Evolutionary conservation across 2,888 invertebrate species (phyloP), one percentile per base, ranked within the genome.

Genomic region (Deilephila porcellus): DNA sequence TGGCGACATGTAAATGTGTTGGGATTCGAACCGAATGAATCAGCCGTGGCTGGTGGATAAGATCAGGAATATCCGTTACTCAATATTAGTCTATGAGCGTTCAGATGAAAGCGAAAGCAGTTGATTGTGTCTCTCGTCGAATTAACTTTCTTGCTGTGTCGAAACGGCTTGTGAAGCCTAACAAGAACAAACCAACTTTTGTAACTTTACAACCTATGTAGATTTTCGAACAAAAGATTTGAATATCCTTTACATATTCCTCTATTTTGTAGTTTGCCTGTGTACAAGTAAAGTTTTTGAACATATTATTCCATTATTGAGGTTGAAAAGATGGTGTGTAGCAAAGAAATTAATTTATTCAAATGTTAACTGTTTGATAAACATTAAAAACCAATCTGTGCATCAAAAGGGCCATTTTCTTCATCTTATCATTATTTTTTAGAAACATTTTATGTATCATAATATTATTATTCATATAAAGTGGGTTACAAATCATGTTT

Each of bases 21-120:
- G 45, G 19, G 71, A 59, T 37, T 71, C 63, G 53, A 71, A 34
- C 34, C 19, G 25, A 37, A 71, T 71, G 71, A 71, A 63, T 72
- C 63, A 72, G 70, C 70, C 34, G 60, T 52, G 63, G 32, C 34
- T 56, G 59, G 67, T 72, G 56, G 37, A 63, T 72, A 25, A 17
- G 64, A 34, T 64, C 59, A 71, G 62, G 73, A 56, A 73, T 73
- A 56, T 73, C 73, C 73, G 73, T 73, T 73, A 63, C 60, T 62
- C 73, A 62, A 52, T 72, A 64, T 59, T 52, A 17, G 67, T 67
- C 67, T 45, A 67, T 52, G 45, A 67, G 25, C 52, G 67, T 67
- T 67, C 52, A 67, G 67, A 67, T 67, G 67, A 67, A 67, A 67
- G 67, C 67, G 67, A 67, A 67, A 67, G 45, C 64, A 20, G 67